Base-by-base conservation (phyloP, 2,113 vertebrate species). In the Platichthys flesus region DNA sequence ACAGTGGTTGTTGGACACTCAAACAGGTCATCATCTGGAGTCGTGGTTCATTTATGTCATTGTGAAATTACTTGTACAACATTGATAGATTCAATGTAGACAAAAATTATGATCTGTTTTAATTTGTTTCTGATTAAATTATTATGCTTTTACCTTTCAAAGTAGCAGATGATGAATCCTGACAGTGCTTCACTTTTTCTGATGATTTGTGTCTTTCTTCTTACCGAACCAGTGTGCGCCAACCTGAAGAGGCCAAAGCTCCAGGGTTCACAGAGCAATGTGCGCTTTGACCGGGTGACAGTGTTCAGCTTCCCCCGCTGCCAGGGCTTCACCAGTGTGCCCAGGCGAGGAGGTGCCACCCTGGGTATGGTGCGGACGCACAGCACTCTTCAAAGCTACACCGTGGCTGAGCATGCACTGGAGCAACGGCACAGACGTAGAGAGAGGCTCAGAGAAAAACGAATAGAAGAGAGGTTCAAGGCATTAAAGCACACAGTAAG, bases 251-350 rank as follows among this genome's bases (percentile, higher is more conserved):
- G 93, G 85, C 83, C 92, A n/a, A 95, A 92, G 71, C 86, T 92
- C 1, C 51, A 80, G 5, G 92, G 89, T 45, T 14, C n/a, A 15
- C 92, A 83, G 5, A 89, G 91, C 86, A 95, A 76, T 0, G 95
- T 98, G 21, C 81, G 88, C 76, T 98, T 98, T 20, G 92, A 95
- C 79, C 93, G 90, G 59, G 95, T 97, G 90, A 95, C 93, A 0
- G 97, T 97, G 79, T 98, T 96, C 91, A 96, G 95, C 84, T 98
- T 98, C 90, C 95, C 92, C 0, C 95, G 96, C 78, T 97, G 97
- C 90, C 97, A 98, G 91, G 97, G 97, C 61, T 98, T 98, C 93
- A 97, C 93, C 56, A 96, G 96, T 0, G 96, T 98, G 88, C 96
- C 97, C 14, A 96, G 97, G 79, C 95, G 92, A 0, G 97, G 97